phyloP scores from a whole-genome alignment of 2,797 vertebrate species.

The Poliocrania exsul region DNA sequence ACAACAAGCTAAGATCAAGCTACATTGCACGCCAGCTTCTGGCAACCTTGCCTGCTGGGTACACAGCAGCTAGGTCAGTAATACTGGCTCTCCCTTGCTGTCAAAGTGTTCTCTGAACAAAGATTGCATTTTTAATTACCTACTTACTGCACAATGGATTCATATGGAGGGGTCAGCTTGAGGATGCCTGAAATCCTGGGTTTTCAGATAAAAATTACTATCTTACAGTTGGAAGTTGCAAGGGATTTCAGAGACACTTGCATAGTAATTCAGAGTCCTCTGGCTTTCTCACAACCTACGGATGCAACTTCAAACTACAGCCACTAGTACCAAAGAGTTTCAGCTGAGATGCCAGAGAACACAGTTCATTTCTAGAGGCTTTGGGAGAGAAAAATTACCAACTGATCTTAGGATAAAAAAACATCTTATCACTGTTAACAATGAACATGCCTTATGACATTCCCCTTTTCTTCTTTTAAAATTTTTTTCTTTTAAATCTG shows the following conservation, averaged over 20 bases:
- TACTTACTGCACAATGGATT: not conserved
- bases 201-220: not conserved
- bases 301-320: not conserved
- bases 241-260: not conserved
- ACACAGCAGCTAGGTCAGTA: not conserved
- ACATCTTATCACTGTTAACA: not conserved
- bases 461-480: not conserved
- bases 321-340: not conserved
- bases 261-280: not conserved
- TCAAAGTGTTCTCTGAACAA: not conserved
- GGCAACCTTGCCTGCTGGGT: not conserved
- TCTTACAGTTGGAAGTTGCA: not conserved
- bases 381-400: not conserved
- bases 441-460: not conserved
- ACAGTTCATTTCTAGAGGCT: not conserved
- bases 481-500: not conserved
- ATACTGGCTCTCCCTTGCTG: accelerated
- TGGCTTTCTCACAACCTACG: not conserved
- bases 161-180: not conserved
- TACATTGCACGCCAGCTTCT: not conserved
- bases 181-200: not conserved
- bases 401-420: not conserved
- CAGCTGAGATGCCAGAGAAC: not conserved
- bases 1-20: not conserved
- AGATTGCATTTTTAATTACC: not conserved